Evolutionary conservation across 2,888 invertebrate genomes (phyloP), one percentile per base, ranked within the genome.

Genomic region (Drosophila lacicola): DNA sequence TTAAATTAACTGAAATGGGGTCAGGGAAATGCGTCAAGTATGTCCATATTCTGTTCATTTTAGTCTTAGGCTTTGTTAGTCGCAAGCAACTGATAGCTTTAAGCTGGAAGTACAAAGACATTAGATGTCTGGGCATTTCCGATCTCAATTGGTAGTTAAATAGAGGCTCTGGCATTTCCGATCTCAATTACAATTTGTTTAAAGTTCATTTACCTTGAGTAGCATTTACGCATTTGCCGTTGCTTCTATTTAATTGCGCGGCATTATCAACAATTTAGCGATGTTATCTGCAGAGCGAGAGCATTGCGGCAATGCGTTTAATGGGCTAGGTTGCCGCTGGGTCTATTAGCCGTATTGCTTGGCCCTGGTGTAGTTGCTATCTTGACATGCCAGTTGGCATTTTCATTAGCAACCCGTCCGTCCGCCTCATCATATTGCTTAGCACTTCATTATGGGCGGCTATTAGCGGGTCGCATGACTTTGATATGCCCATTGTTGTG

Each of bases 401-500:
- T 82, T 87, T 80, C 82, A 87, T 87, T 84, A 84, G 70, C 68
- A 58, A 42, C 50, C 49, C 65, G n/a, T 61, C 49, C 65, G n/a
- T 61, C 42, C 50, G 39, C 29, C 44, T 11, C 25, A 36, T 45
- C 68, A 72, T 78, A 73, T 74, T 71, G 72, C 80, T 60, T 73
- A 84, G 74, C 80, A 78, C 77, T 87, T 82, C 71, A 84, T 84
- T 82, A 84, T 70, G 70, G 70, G 33, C 57, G 53, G 60, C 71
- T 78, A 81, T 81, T 81, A 81, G 81, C 65, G 62, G 65, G 65
- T 45, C 41, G 70, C 61, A 47, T 73, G 80, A 80, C 84, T 84
- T 66, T 82, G 82, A 84, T 82, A 80, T 63, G 82, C 53, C 54
- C 69, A 72, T 78, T 78, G 79, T 81, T 77, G 77, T 77, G 75